Evolutionary conservation across 2,113 vertebrate species (phyloP), one percentile per base, ranked within the genome.

Genomic region (Potamarius usumacintae): DNA sequence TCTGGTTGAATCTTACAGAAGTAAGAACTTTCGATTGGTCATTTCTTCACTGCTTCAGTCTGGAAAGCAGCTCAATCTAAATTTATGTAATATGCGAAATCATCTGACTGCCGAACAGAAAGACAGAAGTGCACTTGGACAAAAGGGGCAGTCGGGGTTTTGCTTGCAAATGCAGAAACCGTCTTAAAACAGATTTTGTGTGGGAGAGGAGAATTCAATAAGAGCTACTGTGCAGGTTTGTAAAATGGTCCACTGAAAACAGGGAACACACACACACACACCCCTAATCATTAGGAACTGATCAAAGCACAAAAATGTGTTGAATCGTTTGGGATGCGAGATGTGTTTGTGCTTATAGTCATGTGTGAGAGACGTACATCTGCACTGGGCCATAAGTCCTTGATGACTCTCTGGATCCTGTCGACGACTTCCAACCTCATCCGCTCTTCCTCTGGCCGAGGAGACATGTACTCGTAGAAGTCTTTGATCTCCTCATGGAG

Each of bases 361-460:
- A 11, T 80, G 42, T 80, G 65, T 42, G 7, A 79, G 17, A 42
- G 5, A 79, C 96, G 95, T 94, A 97, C 97, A 60, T 97, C 96
- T 80, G 98, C 98, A 55, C 94, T 98, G 77, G 98, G 98, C 98
- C 98, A 99, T 60, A 99, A 96, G 91, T 98, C 97, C 80, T 97
- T 95, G 88, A 99, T 99, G 89, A 99, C 98, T 0, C 94, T 96
- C 95, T 99, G 96, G 90, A 99, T 99, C 91, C 98, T 96, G 92
- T 94, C 97, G 87, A 99, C 97, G 87, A 99, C 98, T 93, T 99
- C 98, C 96, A 96, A 95, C 60, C 98, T 95, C 98, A 99, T 99
- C 86, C 95, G 97, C 90, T 97, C 96, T 87, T 99, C 98, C 93
- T 99, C 98, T 50, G 96, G 96, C 86, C 97, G 95, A 11, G 98